Percentiles rank a stretch among this genome's conserved stretches.
phyloP scores from a whole-genome alignment of 2,113 vertebrate species.

The Tyto alba region DNA sequence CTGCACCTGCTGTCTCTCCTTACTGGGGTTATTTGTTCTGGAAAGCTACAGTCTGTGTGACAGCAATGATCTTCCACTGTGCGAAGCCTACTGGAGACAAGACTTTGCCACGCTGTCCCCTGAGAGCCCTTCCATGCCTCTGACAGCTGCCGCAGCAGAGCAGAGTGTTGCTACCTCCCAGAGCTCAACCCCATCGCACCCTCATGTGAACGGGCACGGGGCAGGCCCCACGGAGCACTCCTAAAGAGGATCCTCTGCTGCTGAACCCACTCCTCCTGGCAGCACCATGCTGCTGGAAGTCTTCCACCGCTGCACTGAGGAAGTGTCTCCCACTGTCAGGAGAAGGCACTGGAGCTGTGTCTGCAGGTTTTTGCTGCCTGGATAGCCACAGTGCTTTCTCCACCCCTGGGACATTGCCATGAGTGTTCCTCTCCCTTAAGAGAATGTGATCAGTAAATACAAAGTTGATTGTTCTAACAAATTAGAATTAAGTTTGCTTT shows the following conservation, averaged over 20 bases:
- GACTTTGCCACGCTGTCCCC: conserved; percentile 79
- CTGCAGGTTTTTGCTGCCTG: not conserved
- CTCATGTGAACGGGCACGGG: conserved; percentile 83
- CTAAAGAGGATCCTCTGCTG: conserved; percentile 39
- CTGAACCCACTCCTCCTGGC: fast-evolving
- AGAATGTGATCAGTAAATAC: not conserved
- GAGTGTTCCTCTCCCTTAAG: not conserved
- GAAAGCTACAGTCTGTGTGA: conserved; percentile 95
- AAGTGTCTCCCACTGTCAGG: not conserved
- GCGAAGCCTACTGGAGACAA: conserved; percentile 86
- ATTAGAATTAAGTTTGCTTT: conserved; percentile 19
- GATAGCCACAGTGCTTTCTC: not conserved
- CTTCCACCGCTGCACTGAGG: conserved; percentile 12
- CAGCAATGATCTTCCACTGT: conserved; percentile 88
- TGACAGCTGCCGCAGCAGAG: conserved; percentile 47
- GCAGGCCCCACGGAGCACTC: conserved; percentile 69
- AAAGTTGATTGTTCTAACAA: not conserved
- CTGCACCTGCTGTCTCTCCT: conserved; percentile 50
- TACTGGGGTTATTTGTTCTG: conserved; percentile 73
- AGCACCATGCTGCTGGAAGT: not conserved
- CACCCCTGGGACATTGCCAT: not conserved
- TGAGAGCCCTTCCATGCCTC: conserved; percentile 73
- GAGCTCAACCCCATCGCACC: conserved; percentile 69
- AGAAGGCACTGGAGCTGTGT: not conserved
- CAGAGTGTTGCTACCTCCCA: conserved; percentile 55